Evolutionary conservation across 2,888 invertebrate genomes (phyloP), one percentile per base, ranked within the genome.

Genomic region (Hydrotaea diabolus): DNA sequence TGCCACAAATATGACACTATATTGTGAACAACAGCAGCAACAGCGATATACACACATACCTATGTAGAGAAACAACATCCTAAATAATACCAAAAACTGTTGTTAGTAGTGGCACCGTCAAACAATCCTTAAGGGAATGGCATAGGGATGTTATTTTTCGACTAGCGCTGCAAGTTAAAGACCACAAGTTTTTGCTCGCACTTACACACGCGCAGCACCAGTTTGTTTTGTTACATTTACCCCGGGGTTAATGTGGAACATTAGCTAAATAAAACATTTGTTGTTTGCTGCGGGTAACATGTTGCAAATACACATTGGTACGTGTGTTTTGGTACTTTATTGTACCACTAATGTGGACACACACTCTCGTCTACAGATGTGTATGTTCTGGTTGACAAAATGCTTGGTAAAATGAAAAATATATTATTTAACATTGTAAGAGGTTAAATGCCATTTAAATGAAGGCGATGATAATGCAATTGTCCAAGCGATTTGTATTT

Each of bases 51-150:
- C 2, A 31, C 31, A 39, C n/a, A n/a, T n/a, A n/a, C n/a, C n/a
- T n/a, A n/a, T n/a, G n/a, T n/a, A 39, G 7, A 39, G 9, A 2
- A 49, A 15, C 49, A 49, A 49, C 49, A n/a, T n/a, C 5, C 13
- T 13, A 11, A 36, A 36, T n/a, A 31, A 2, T 7, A 31, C 31
- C 31, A 31, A 31, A 2, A 31, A 31, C 7, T 4, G 31, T 31
- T 31, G 31, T 31, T n/a, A 31, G 31, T 31, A 31, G 3, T 31
- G 17, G 9, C 23, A 55, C 11, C 57, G 21, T 11, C 31, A 31
- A 21, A 59, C 73, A 57, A 43, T 21, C 57, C 73, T 74, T 74
- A 59, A 74, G 73, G 73, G 73, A 74, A 31, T 31, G 57, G 43
- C 4, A 26, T 31, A 31, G 2, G 31, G 59, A 26, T 23, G 59